Conservation (phyloP, 2,888 invertebrate genomes). For the Disparrhopalites patrizii region DNA sequence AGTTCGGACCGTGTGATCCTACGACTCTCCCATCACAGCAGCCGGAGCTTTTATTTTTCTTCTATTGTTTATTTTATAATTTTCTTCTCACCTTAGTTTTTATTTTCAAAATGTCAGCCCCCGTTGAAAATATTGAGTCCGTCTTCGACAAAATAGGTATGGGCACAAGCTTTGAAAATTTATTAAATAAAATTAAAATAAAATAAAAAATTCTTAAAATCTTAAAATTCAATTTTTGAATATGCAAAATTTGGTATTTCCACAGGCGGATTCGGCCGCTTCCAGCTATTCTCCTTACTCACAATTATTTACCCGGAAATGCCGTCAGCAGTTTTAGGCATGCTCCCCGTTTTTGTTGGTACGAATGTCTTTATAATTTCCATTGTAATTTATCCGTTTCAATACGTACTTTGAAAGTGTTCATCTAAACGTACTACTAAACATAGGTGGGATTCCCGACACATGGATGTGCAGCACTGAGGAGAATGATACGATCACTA, state of each 20-base stretch:
- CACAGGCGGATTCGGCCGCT: conserved; percentile 36
- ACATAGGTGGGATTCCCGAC: conserved; percentile 3
- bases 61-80: too few species aligned
- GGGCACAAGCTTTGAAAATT: neutral
- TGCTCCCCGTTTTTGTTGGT: conserved; percentile 34
- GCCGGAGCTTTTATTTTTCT: too few species aligned
- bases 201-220: too few species aligned
- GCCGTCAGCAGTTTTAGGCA: conserved; percentile 27
- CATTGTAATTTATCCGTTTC: neutral
- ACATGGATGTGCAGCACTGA: neutral
- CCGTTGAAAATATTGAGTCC: conserved; percentile 9
- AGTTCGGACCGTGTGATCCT: too few species aligned
- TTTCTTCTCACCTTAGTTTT: neutral
- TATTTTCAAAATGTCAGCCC: neutral
- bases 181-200: neutral
- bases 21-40: too few species aligned
- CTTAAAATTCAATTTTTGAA: too few species aligned
- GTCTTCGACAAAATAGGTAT: conserved; percentile 14
- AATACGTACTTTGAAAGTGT: neutral
- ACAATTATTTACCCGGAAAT: conserved; percentile 30
- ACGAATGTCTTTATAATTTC: neutral
- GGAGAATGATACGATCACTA: neutral
- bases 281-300: conserved; percentile 30
- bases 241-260: too few species aligned
- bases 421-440: neutral